These are phyloP conservation scores for Notospermus geniculatus DNA, from an alignment of 1,140 invertebrate species.

Conservation along the genomic window DNA sequence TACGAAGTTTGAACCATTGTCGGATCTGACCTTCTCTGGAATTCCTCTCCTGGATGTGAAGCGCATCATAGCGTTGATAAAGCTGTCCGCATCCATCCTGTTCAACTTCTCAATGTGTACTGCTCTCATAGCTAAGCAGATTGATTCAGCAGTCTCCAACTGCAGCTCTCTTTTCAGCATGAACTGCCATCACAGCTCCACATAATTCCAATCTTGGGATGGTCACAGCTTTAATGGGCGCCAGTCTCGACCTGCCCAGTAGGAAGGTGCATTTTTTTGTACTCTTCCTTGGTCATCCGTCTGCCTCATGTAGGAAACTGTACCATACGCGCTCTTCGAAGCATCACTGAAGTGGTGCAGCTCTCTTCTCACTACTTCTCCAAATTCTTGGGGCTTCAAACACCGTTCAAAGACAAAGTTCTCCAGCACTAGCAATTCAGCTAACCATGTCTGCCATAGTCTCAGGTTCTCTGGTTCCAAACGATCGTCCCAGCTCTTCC, in stretches of 20 bases:
- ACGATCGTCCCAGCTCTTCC: conserved; percentile 19
- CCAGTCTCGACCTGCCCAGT: conserved; percentile 15
- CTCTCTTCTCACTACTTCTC: background rate
- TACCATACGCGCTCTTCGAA: conserved; percentile 10
- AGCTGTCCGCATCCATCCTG: too few species aligned
- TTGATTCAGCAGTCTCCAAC: too few species aligned
- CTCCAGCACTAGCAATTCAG: conserved; percentile 6
- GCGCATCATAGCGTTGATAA: too few species aligned
- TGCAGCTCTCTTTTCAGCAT: too few species aligned
- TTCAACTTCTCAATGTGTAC: too few species aligned
- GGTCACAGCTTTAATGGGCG: conserved; percentile 9
- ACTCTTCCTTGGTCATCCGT: conserved; percentile 3
- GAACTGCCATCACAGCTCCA: too few species aligned
- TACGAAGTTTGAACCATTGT: too few species aligned
- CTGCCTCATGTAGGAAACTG: conserved; percentile 10
- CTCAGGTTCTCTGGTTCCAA: background rate
- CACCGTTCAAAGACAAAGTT: conserved; percentile 7
- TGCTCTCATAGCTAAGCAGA: background rate
- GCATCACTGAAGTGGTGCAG: conserved; percentile 20
- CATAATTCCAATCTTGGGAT: conserved; percentile 23
- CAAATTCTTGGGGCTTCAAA: conserved; percentile 10
- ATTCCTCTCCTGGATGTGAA: too few species aligned
- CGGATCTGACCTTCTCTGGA: too few species aligned
- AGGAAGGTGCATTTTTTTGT: conserved; percentile 16
- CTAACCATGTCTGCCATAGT: conserved; percentile 10